A percentile compares a stretch with the other conserved stretches of the same genome.
phyloP scores from a whole-genome alignment of 2,113 vertebrate species.

The Castor canadensis region DNA sequence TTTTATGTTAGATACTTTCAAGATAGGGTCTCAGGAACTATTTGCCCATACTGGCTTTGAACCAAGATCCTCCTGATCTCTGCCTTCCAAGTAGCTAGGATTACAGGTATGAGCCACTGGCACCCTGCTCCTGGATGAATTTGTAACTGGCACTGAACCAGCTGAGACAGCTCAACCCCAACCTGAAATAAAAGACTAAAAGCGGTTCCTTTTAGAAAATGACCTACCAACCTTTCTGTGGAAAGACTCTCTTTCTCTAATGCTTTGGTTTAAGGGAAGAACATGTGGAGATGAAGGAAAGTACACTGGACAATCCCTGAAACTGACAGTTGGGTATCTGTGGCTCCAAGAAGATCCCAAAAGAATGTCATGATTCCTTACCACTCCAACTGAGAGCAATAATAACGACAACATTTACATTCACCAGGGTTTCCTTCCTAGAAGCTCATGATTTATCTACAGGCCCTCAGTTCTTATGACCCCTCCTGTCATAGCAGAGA shows the following conservation, averaged over 20 bases:
- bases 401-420: background rate
- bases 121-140: background rate
- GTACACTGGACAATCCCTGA: background rate
- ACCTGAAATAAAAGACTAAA: background rate
- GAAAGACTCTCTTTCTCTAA: constrained; percentile 3
- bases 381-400: background rate
- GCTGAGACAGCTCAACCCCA: background rate
- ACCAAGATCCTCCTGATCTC: too few relatives aligned
- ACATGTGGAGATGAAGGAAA: background rate
- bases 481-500: background rate
- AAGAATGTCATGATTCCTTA: background rate
- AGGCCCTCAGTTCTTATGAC: background rate
- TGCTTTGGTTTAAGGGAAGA: background rate
- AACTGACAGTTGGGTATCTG: background rate
- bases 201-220: background rate
- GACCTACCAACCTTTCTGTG: background rate
- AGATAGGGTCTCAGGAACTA: too few relatives aligned
- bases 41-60: too few relatives aligned
- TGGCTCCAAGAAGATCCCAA: background rate
- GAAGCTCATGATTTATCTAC: constrained; percentile 20
- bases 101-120: too few relatives aligned
- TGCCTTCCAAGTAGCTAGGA: too few relatives aligned
- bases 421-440: constrained; percentile 3
- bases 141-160: background rate
- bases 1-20: too few relatives aligned